phyloP scores from a whole-genome alignment of 1,140 invertebrate species.

The Rhopalosiphum maidis region DNA sequence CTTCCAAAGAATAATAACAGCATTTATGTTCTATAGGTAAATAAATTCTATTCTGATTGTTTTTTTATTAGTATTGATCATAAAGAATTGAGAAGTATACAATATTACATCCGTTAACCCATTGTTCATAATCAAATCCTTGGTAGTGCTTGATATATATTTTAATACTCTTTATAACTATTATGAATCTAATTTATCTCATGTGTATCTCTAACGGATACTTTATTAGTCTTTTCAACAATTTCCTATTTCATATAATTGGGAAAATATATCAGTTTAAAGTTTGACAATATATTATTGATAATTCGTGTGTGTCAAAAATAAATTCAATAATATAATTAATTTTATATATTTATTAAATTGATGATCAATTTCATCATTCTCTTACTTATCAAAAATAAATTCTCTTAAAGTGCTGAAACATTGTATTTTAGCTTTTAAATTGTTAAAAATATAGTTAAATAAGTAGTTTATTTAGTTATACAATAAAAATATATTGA shows the following conservation, averaged over 20 bases:
- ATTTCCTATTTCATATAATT: background rate
- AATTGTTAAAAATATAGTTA: background rate
- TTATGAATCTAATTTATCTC: background rate
- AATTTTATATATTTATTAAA: background rate
- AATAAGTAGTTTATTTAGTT: background rate
- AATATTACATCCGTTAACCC: background rate
- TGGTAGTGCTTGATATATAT: background rate
- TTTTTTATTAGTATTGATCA: background rate
- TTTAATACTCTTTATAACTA: background rate
- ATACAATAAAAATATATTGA: background rate
- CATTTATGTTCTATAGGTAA: conserved; percentile 59
- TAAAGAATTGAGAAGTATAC: background rate
- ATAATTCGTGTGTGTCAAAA: background rate
- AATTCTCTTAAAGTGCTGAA: background rate
- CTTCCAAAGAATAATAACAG: conserved; percentile 57
- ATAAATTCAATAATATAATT: background rate
- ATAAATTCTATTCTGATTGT: background rate
- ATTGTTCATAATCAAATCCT: background rate
- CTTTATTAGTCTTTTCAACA: background rate
- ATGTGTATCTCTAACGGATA: too few species aligned
- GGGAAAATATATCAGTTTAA: background rate
- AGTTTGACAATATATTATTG: background rate
- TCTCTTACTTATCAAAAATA: background rate
- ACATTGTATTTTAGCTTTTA: background rate
- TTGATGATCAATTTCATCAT: background rate